Evolutionary conservation across 2,888 invertebrate genomes (phyloP), one percentile per base, ranked within the genome.

Genomic region (Caenorhabditis wallacei): DNA sequence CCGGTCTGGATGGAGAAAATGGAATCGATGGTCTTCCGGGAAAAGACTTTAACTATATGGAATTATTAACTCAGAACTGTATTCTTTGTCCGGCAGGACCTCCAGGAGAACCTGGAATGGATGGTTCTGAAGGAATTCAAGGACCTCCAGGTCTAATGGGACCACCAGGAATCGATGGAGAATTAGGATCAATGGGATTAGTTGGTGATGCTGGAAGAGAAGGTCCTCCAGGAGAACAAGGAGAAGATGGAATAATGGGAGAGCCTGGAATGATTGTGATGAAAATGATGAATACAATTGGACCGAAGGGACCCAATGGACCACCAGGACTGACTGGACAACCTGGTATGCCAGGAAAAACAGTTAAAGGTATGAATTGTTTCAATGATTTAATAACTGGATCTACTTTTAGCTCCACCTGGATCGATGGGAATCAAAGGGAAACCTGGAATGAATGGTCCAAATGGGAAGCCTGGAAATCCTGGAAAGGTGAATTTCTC

Each of bases 11-110:
- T 57, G 80, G 80, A 30, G 80, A 80, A 10, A 20, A 61, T 7
- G 80, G 80, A 22, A 37, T 48, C 1, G 74, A 74, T 35, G 80
- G 80, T 7, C 22, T 80, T 11, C 69, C 56, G 1, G 80, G 80
- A 30, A 61, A 35, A 48, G 68, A 80, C 22, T 74, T n/a, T 13
- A 40, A 43, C 11, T 74, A 69, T 35, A 35, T 75, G 59, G 69
- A 74, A 22, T 11, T 72, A 20, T 11, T 75, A 18, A 56, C 56
- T n/a, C 24, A 54, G 20, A 18, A 54, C n/a, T 80, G 80, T 22
- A 80, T 75, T 51, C 37, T 48, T 11, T 80, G 80, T 18, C 80
- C 80, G 0, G 69, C 57, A 13, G 80, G 80, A 16, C 74, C 80
- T 4, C 80, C 74, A 5, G 80, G 80, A 24, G 61, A 53, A 7